Base-by-base conservation (phyloP, 2,797 vertebrate genomes). In the Micropoecilia bifurca region DNA sequence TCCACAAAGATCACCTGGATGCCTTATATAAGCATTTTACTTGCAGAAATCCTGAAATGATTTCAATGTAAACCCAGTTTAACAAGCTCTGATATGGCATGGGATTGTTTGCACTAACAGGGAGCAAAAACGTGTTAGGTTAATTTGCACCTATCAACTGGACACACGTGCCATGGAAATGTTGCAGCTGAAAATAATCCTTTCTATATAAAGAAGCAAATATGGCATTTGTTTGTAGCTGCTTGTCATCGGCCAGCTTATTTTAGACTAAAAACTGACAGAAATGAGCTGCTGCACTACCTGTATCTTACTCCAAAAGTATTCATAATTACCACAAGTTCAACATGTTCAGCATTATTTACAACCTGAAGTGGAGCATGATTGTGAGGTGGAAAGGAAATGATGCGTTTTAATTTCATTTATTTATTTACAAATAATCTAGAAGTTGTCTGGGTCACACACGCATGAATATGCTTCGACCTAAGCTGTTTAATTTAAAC, bases 151-250 rank as follows among this genome's bases (percentile, higher is more conserved):
- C 6, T 77, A 78, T 72, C 83, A 80, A 73, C 72, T 3, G 68
- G 47, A 71, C 18, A 18, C 25, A 74, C 47, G 39, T 63, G 66
- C 78, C 36, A 25, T n/a, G 12, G 25, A 84, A 89, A 84, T 85
- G 76, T 79, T 79, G 73, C 68, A 25, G 85, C 77, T 84, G 73
- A 72, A 84, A 85, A 83, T 79, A 84, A 85, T 43, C 68, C 74
- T 36, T 41, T 77, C 89, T 90, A 91, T 86, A 91, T 86, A 87
- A 88, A 89, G 85, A 77, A 59, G 45, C 80, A 47, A 79, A 80
- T 77, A 22, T 71, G 81, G 43, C 82, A 79, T 90, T 78, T 80
- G 74, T 82, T 89, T 89, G 80, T 45, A 76, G 85, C 71, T 85
- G 81, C 74, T 43, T 83, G 79, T 77, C 86, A 77, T 79, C 46